Evolutionary conservation across 2,113 vertebrate genomes (phyloP), one percentile per base, ranked within the genome.

Genomic region (Azemiops feae): DNA sequence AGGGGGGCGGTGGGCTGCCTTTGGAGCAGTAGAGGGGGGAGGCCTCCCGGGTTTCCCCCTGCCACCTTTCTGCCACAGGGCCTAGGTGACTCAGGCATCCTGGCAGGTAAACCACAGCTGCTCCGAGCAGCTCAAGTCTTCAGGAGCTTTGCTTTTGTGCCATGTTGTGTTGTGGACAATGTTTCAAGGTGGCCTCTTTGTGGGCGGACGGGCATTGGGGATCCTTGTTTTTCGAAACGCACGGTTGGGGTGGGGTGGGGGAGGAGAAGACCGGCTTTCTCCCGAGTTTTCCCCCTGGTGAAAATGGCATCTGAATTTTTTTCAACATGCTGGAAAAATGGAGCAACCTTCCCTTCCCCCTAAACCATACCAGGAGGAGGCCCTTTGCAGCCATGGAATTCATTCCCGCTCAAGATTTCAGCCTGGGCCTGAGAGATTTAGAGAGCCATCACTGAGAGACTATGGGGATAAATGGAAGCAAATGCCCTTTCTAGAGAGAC

Each of bases 81-180:
- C 85, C 6, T 4, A 27, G 85, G 85, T 11, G 4, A 88, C 50
- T 22, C 6, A 3, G 50, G 2, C 25, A 91, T 50, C 92, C 93
- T 94, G 93, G 86, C 52, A 3, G 60, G 22, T 45, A 3, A 43
- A 91, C 50, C 91, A 87, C 90, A 1, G 69, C 52, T 10, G 86
- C 50, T 23, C 14, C 39, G 58, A 1, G 3, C 39, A 1, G 60
- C 93, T 0, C 4, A 69, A 69, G 93, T 93, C 93, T 85, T 2
- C 95, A 43, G 96, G 96, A 96, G 96, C 95, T 96, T 97, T 96
- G 97, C 96, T 97, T 97, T 96, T 90, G 93, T 95, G 96, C 94
- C 86, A 25, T 93, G 94, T 96, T 58, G 4, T 57, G 7, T 54
- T 89, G 64, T 92, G 89, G 91, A 91, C 95, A 93, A 23, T 86